phyloP scores from a whole-genome alignment of 2,888 invertebrate species.

The Sarcophaga rosellei region DNA sequence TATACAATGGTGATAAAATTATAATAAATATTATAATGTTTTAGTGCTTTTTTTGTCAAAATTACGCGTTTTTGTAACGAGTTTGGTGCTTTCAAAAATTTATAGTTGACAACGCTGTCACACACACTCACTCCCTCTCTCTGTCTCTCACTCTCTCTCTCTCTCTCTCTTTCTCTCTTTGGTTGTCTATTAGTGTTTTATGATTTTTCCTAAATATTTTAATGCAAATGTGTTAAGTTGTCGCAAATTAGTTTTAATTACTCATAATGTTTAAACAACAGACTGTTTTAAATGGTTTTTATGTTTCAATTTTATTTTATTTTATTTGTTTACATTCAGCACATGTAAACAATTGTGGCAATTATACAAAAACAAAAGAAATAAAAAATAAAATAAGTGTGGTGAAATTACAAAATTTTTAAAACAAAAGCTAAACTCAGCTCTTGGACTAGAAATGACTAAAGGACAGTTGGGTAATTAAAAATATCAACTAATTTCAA shows the following conservation, averaged over 20 bases:
- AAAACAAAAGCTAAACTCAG: too few relatives aligned
- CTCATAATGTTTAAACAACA: slow-evolving; percentile 40
- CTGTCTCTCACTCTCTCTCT: slow-evolving; percentile 9
- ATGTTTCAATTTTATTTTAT: neutral
- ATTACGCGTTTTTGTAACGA: too few relatives aligned
- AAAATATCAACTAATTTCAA: too few relatives aligned
- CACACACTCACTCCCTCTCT: too few relatives aligned
- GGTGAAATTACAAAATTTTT: neutral
- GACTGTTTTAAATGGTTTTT: neutral
- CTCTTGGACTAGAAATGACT: too few relatives aligned
- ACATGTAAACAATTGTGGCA: slow-evolving; percentile 22
- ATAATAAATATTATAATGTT: too few relatives aligned
- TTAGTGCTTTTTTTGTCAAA: too few relatives aligned
- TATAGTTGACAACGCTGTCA: too few relatives aligned
- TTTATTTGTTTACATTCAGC: slow-evolving; percentile 5
- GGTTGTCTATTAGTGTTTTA: slow-evolving; percentile 27
- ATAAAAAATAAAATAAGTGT: neutral
- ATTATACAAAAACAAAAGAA: neutral
- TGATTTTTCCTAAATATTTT: slow-evolving; percentile 24
- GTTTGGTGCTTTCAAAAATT: too few relatives aligned
- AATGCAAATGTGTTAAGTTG: slow-evolving; percentile 68
- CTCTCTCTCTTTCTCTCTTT: neutral
- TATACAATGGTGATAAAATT: too few relatives aligned
- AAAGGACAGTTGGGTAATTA: too few relatives aligned
- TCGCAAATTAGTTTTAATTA: slow-evolving; percentile 66